Conservation (phyloP, 2,797 vertebrate genomes). For the Setipinna tenuifilis region DNA sequence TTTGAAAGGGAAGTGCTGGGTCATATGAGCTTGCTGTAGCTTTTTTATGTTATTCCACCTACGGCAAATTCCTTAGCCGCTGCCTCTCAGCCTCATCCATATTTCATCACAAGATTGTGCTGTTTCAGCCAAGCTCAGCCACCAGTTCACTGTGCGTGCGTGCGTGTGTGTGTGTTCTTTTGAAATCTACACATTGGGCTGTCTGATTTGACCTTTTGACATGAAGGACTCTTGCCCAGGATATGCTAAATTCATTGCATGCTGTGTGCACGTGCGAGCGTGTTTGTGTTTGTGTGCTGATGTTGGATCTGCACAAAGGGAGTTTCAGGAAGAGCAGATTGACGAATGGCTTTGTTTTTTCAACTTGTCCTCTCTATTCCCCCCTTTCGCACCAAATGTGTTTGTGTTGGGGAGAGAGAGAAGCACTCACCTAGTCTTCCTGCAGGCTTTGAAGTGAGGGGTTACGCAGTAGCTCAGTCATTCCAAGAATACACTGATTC, state of each 20-base stretch:
- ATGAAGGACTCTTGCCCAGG: neutral
- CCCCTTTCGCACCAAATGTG: neutral
- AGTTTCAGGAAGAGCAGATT: constrained; percentile 7
- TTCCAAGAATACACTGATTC: neutral
- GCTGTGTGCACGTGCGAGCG: neutral
- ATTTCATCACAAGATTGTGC: constrained; percentile 10
- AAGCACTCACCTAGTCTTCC: neutral
- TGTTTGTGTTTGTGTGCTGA: neutral
- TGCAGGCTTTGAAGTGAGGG: constrained; percentile 7
- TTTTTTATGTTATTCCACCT: constrained; percentile 14
- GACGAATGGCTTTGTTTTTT: constrained; percentile 11
- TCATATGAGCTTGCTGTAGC: neutral
- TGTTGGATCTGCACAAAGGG: constrained; percentile 3
- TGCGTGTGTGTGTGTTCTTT: neutral
- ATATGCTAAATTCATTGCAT: neutral
- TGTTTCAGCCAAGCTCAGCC: neutral
- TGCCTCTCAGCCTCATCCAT: constrained; percentile 4
- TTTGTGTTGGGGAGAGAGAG: constrained; percentile 13
- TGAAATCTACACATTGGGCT: neutral
- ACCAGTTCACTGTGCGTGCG: neutral
- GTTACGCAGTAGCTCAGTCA: neutral
- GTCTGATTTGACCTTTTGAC: neutral
- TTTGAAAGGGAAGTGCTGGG: neutral
- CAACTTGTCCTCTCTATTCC: neutral
- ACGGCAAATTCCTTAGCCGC: constrained; percentile 5